Evolutionary conservation across 1,140 invertebrate species (phyloP).

Genomic region (Drosophila persimilis): DNA sequence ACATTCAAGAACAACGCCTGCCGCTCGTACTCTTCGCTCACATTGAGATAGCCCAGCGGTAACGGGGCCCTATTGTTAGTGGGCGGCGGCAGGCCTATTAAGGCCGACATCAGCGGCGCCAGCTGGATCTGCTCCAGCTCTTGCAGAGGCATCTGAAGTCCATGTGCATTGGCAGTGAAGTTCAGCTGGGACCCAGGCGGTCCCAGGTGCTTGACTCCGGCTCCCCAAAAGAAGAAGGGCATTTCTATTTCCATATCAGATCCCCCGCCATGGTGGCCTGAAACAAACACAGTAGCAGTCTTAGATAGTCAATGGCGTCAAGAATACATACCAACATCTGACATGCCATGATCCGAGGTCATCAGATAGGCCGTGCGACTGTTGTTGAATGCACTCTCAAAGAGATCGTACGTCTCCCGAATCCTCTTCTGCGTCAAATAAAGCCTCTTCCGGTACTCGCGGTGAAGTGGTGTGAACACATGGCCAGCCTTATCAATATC

Average conservation of each 20-base stretch:
- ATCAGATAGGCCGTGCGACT: conserved; percentile 94
- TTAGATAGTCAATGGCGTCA: no score
- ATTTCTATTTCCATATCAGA: conserved; percentile 8
- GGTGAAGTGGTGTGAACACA: conserved; percentile 90
- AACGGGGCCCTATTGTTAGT: conserved; percentile 34
- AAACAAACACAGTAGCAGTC: conserved; percentile 1
- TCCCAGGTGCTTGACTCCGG: conserved; percentile 5
- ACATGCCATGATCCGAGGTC: conserved; percentile 99
- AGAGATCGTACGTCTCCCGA: conserved; percentile 86
- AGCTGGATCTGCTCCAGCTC: conserved; percentile 19
- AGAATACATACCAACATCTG: conserved; percentile 90
- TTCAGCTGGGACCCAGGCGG: not conserved
- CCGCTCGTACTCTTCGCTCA: conserved; percentile 54
- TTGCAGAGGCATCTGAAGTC: conserved; percentile 6
- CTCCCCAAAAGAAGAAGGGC: conserved; percentile 29
- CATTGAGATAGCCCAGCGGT: conserved; percentile 13
- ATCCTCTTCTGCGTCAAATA: conserved; percentile 91
- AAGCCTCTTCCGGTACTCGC: conserved; percentile 92
- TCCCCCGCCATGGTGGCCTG: conserved; percentile 91
- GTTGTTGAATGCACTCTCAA: conserved; percentile 91
- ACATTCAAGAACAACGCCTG: conserved; percentile 85
- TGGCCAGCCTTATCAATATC: conserved; percentile 91
- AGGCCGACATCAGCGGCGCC: conserved; percentile 29
- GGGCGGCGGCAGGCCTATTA: conserved; percentile 74
- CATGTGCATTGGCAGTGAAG: conserved; percentile 1